These are phyloP conservation scores for Oscheius onirici DNA, from an alignment of 2,888 invertebrate genomes.

Conservation along the genomic window DNA sequence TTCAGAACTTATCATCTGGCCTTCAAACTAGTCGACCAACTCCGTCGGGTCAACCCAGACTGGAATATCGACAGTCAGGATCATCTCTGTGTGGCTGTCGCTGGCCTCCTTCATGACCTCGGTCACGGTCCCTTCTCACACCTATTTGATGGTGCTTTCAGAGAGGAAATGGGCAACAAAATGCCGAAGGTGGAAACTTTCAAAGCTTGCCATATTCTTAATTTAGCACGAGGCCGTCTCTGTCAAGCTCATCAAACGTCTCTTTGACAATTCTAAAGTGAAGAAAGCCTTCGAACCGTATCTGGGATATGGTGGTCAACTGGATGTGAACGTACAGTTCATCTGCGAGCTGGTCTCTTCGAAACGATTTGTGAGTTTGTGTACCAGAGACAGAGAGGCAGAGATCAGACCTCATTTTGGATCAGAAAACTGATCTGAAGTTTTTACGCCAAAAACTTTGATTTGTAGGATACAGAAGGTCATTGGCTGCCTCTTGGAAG, in stretches of 20 bases:
- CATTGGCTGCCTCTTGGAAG: constrained; percentile 56
- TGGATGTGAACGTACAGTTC: constrained; percentile 68
- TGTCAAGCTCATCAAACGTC: constrained; percentile 74
- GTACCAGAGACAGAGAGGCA: too few species aligned
- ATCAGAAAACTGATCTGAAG: background rate
- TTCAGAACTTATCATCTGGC: constrained; percentile 76
- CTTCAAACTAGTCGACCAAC: constrained; percentile 72
- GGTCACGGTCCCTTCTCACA: constrained; percentile 82
- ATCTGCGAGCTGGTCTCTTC: constrained; percentile 75
- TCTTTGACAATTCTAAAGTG: constrained; percentile 72
- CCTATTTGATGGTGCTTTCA: constrained; percentile 76
- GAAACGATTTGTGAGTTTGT: constrained; percentile 46
- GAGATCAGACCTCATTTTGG: background rate
- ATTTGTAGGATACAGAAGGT: constrained; percentile 35
- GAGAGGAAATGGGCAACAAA: constrained; percentile 62
- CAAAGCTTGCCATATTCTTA: background rate
- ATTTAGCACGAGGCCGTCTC: constrained; percentile 76
- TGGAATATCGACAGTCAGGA: constrained; percentile 74
- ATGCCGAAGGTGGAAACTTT: constrained; percentile 21
- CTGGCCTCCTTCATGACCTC: constrained; percentile 80
- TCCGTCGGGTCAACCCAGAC: constrained; percentile 63
- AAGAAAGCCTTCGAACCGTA: constrained; percentile 68
- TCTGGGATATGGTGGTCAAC: constrained; percentile 70
- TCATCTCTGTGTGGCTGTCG: constrained; percentile 77
- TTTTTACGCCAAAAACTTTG: background rate